Evolutionary conservation across 2,888 invertebrate species (phyloP), one percentile per base, ranked within the genome.

Genomic region (Artemia sinica): DNA sequence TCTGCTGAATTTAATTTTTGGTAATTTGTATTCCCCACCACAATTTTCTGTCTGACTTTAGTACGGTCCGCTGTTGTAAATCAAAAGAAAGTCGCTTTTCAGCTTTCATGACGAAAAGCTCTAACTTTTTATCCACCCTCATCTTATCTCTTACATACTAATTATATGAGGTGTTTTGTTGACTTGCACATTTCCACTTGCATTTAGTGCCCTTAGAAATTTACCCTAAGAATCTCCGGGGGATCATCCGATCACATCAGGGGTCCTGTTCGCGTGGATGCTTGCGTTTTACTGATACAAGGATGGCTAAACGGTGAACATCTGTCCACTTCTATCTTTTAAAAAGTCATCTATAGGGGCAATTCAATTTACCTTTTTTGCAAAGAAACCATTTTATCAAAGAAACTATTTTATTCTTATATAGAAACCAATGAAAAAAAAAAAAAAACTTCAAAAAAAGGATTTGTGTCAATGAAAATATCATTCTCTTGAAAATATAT

Each of bases 261-360:
- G 63, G 63, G 63, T n/a, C 63, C 63, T 58, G 63, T 58, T 58
- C 63, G 63, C 63, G 63, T 58, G 63, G 63, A n/a, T 58, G 63
- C 63, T 58, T 58, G 12, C 63, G 63, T 28, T 58, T 28, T n/a
- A 58, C 63, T 58, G 63, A 58, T 58, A 58, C 63, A 28, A 28
- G 63, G 63, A 58, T 58, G 14, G 63, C 63, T 58, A 58, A 58
- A 58, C 63, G 63, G 63, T 58, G 63, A 58, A 58, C 63, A 58
- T 58, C 63, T 58, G 63, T n/a, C 63, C 41, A 10, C 14, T 58
- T 58, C 28, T 58, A 58, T 58, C 12, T 58, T n/a, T 58, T 28
- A 58, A 58, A 58, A 10, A 9, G 63, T 28, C 28, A 18, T 28
- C 63, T 58, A 58, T 13, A 13, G 58, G 14, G 63, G 63, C n/a